A percentile compares a stretch with the other conserved stretches of the same genome.
Conservation (phyloP, 2,888 invertebrate species). For the Megaustenia siamemsis region DNA sequence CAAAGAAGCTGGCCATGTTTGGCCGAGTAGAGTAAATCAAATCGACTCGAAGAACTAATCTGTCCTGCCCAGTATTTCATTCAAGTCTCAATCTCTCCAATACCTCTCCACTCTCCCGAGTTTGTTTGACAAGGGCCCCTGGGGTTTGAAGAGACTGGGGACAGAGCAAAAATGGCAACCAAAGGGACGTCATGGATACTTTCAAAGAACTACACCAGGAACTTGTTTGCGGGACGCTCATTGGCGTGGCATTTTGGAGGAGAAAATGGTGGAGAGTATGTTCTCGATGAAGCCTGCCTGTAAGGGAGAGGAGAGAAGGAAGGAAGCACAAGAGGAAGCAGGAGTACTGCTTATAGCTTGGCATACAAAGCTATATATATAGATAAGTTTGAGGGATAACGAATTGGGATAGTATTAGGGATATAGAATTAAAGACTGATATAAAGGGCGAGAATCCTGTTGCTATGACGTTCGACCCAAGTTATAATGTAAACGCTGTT, state of each 20-base stretch:
- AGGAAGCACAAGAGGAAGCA: too few species aligned
- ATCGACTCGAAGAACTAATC: slow-evolving; percentile 37
- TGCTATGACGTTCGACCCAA: too few species aligned
- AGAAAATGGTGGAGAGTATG: not conserved
- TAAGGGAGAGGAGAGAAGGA: not conserved
- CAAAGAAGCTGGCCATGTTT: slow-evolving; percentile 40
- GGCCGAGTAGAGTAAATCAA: slow-evolving; percentile 44
- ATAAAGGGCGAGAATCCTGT: too few species aligned
- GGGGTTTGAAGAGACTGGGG: slow-evolving; percentile 22
- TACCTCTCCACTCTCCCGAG: slow-evolving; percentile 25
- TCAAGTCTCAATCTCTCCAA: slow-evolving; percentile 31
- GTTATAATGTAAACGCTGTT: too few species aligned
- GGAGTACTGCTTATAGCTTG: too few species aligned
- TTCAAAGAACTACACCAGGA: not conserved
- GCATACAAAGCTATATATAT: too few species aligned
- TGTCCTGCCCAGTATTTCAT: slow-evolving; percentile 22
- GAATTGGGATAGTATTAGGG: too few species aligned
- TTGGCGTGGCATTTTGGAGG: not conserved
- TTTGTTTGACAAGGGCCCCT: slow-evolving; percentile 42
- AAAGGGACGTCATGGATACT: not conserved
- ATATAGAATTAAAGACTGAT: too few species aligned
- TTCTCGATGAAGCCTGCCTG: not conserved
- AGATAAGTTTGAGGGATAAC: too few species aligned
- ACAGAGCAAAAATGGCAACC: slow-evolving; percentile 39
- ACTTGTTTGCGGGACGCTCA: slow-evolving; percentile 26